Percentiles rank a stretch among this genome's conserved stretches.
Evolutionary conservation across 1,140 invertebrate genomes (phyloP).

Genomic region (Drosophila truncata): DNA sequence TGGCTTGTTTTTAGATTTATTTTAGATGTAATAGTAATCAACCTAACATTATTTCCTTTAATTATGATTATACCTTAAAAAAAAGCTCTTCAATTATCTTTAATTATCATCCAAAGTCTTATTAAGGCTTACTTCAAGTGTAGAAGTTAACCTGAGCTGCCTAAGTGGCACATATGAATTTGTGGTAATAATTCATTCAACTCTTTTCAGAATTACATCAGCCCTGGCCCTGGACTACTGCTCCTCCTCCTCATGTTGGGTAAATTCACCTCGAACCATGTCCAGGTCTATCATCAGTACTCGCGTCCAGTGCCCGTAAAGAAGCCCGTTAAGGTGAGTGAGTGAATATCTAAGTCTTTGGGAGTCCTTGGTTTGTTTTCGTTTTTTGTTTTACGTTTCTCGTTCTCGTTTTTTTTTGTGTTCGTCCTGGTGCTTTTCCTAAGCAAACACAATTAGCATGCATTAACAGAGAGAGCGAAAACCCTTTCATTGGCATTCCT

Average conservation of each 20-base stretch:
- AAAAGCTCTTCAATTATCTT: not conserved
- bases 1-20: too few relatives aligned
- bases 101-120: not conserved
- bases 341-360: slow-evolving; percentile 30
- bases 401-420: slow-evolving; percentile 20
- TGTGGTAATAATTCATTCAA: slow-evolving; percentile 23
- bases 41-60: too few relatives aligned
- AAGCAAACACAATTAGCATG: slow-evolving; percentile 81
- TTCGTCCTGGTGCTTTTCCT: slow-evolving; percentile 32
- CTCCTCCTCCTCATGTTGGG: slow-evolving; percentile 73
- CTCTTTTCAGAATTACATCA: slow-evolving; percentile 27
- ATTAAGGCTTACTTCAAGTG: not conserved
- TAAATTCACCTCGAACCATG: slow-evolving; percentile 84
- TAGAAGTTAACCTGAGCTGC: not conserved
- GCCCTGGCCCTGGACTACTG: not conserved
- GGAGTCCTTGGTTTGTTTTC: slow-evolving; percentile 14
- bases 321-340: slow-evolving; percentile 82
- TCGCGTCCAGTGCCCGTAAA: slow-evolving; percentile 74
- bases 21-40: too few relatives aligned
- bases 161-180: slow-evolving; percentile 1
- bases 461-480: slow-evolving; percentile 54
- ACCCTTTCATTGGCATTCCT: slow-evolving; percentile 60
- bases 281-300: slow-evolving; percentile 84
- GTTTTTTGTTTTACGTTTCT: slow-evolving; percentile 8
- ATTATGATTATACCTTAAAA: not conserved